Evolutionary conservation across 2,797 vertebrate species (phyloP).

Genomic region (Acrossocheilus fasciatus): DNA sequence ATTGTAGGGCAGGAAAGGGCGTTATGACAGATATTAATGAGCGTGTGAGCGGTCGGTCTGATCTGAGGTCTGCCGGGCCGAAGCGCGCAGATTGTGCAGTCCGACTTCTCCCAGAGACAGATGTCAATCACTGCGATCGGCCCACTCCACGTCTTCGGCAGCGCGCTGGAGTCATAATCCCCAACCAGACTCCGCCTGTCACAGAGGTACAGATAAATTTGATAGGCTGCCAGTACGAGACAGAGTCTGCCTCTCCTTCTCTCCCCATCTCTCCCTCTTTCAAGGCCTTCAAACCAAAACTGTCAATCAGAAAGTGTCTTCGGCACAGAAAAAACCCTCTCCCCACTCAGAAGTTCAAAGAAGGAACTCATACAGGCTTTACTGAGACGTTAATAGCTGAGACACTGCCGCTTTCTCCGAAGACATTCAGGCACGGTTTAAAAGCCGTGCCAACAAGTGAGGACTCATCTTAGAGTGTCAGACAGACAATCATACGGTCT

Average conservation of each 20-base stretch:
- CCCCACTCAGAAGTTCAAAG: conserved; percentile 46
- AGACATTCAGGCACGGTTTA: conserved; percentile 47
- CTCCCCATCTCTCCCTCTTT: not conserved
- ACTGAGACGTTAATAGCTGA: conserved; percentile 46
- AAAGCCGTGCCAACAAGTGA: conserved; percentile 50
- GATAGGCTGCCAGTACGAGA: conserved; percentile 71
- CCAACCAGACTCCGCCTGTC: conserved; percentile 67
- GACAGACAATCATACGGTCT: conserved; percentile 52
- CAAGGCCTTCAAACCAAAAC: conserved; percentile 46
- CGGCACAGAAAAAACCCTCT: not conserved
- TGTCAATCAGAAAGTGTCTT: conserved; percentile 46
- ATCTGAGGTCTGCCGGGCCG: not conserved
- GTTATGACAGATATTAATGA: conserved; percentile 7
- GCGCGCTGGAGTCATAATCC: conserved; percentile 70
- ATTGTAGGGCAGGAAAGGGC: conserved; percentile 9
- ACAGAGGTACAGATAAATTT: conserved; percentile 74
- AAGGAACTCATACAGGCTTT: conserved; percentile 47
- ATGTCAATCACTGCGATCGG: conserved; percentile 74
- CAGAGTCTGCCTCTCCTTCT: conserved; percentile 32
- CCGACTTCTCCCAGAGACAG: conserved; percentile 60
- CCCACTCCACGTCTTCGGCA: conserved; percentile 60
- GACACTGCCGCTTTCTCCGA: conserved; percentile 41
- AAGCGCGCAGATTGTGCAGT: not conserved
- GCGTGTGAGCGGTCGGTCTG: not conserved
- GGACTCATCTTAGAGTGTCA: conserved; percentile 49